phyloP scores from a whole-genome alignment of 2,888 invertebrate genomes.

The Dimorphilus gyrociliatus region DNA sequence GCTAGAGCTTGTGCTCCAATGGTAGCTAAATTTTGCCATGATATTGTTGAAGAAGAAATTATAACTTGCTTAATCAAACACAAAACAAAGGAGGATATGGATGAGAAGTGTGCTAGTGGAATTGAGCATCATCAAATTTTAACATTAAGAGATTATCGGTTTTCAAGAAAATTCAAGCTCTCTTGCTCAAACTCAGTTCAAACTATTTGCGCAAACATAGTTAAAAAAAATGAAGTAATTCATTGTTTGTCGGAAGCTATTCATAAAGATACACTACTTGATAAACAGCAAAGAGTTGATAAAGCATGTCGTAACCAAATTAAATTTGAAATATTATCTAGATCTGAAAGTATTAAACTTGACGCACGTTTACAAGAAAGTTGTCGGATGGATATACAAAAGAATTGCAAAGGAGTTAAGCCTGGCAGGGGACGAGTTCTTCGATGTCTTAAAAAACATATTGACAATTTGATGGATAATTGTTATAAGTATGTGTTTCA shows the following conservation, averaged over 20 bases:
- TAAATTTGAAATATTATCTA: conserved; percentile 69
- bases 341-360: conserved; percentile 61
- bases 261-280: conserved; percentile 62
- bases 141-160: conserved; percentile 5
- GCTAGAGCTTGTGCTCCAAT: conserved; percentile 67
- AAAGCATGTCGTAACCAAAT: conserved; percentile 80
- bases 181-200: no score
- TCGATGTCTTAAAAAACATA: conserved; percentile 47
- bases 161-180: no score
- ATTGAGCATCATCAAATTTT: conserved; percentile 88
- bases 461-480: conserved; percentile 43
- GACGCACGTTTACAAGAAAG: conserved; percentile 32
- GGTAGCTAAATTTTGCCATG: conserved; percentile 61
- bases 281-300: conserved; percentile 58
- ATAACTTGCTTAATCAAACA: conserved; percentile 83
- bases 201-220: no score
- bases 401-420: conserved; percentile 17
- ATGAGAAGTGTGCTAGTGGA: conserved; percentile 70
- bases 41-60: conserved; percentile 50
- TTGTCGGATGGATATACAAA: conserved; percentile 21
- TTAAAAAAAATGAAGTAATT: conserved; percentile 56
- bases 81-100: conserved; percentile 69
- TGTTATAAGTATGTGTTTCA: conserved; percentile 50
- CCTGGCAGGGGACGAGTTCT: conserved; percentile 28
- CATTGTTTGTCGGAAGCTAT: conserved; percentile 74